Evolutionary conservation across 2,113 vertebrate genomes (phyloP).

Genomic region (Oreochromis aureus): DNA sequence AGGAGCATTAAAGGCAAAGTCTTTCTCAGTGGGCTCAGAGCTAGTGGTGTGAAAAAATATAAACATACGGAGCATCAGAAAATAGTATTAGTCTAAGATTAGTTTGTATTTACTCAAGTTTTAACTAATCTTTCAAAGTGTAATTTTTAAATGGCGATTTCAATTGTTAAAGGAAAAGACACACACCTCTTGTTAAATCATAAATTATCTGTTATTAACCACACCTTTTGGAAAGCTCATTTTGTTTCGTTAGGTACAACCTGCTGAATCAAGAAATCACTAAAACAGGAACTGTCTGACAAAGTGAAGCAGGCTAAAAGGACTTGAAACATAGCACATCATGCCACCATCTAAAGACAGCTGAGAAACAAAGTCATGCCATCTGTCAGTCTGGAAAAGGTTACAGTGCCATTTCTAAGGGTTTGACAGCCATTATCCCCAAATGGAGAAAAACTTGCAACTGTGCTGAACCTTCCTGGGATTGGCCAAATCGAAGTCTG

Average conservation of each 20-base stretch:
- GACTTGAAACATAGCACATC: background rate
- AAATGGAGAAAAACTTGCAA: background rate
- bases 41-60: background rate
- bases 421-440: background rate
- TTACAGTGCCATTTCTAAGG: background rate
- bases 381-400: background rate
- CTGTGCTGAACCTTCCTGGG: background rate
- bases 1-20: background rate
- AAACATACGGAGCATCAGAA: background rate
- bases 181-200: background rate
- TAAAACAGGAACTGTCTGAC: background rate
- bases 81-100: background rate
- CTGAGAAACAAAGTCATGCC: background rate
- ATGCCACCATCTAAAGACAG: background rate
- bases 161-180: background rate
- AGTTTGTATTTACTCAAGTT: background rate
- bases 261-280: background rate
- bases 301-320: background rate
- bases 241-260: background rate
- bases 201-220: background rate
- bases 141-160: background rate
- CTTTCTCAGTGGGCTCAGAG: background rate
- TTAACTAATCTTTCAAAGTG: background rate
- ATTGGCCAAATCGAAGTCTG: background rate
- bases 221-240: background rate